phyloP scores from a whole-genome alignment of 64 coral and sea anemone species.

The Montipora capricornis region DNA sequence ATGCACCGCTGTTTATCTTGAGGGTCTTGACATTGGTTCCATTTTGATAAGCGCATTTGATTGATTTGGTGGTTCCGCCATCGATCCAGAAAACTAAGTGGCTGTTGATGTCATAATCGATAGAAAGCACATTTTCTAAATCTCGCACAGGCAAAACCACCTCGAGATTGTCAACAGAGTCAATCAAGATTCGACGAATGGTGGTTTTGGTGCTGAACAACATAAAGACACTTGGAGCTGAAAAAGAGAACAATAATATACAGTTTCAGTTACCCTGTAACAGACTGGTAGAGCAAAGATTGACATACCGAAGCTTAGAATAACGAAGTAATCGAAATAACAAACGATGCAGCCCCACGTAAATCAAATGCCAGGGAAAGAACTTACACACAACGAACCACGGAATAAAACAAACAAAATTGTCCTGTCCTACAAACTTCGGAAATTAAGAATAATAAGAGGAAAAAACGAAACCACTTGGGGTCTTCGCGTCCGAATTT shows the following conservation, averaged over 20 bases:
- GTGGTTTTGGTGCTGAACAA: constrained; percentile 72
- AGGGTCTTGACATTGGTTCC: constrained; percentile 46
- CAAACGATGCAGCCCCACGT: too few species aligned
- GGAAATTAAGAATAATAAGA: too few species aligned
- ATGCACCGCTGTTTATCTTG: background rate
- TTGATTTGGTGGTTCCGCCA: constrained; percentile 3
- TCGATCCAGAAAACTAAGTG: constrained; percentile 92
- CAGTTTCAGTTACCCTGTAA: too few species aligned
- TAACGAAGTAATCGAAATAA: too few species aligned
- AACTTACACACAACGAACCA: too few species aligned
- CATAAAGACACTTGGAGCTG: constrained; percentile 83
- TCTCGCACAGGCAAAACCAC: constrained; percentile 72
- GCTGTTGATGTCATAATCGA: constrained; percentile 85
- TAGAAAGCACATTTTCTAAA: constrained; percentile 65
- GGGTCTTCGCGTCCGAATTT: too few species aligned
- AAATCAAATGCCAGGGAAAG: too few species aligned
- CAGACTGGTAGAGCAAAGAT: too few species aligned
- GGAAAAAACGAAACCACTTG: too few species aligned
- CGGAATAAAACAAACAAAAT: too few species aligned
- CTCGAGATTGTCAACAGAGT: constrained; percentile 77
- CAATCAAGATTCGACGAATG: constrained; percentile 73
- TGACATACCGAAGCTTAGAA: too few species aligned
- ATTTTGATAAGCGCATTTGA: constrained; percentile 72
- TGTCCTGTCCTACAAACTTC: too few species aligned
- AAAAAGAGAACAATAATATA: constrained; percentile 23